Evolutionary conservation across 2,113 vertebrate genomes (phyloP).

Genomic region (Gobius niger): DNA sequence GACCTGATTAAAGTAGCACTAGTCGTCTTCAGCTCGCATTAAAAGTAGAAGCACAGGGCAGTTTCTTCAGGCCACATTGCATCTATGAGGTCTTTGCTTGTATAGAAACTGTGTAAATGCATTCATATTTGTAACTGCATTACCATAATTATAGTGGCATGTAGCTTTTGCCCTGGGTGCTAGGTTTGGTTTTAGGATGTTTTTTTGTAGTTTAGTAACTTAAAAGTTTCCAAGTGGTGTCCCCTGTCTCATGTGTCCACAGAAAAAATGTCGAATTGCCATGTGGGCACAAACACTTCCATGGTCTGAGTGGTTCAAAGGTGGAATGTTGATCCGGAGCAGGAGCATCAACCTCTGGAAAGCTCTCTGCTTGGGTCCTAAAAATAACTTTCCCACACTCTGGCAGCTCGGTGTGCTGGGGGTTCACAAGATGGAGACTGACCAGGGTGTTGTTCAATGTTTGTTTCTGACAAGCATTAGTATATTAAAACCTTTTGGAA

Average conservation of each 20-base stretch:
- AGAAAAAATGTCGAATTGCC: slow-evolving; percentile 59
- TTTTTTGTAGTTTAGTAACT: slow-evolving; percentile 2
- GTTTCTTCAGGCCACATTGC: slow-evolving; percentile 57
- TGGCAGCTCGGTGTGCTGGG: slow-evolving; percentile 55
- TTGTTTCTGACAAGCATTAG: slow-evolving; percentile 1
- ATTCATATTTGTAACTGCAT: slow-evolving; percentile 39
- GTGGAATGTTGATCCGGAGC: slow-evolving; percentile 80
- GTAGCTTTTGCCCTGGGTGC: slow-evolving; percentile 51
- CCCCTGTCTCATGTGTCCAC: slow-evolving; percentile 20
- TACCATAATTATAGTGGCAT: slow-evolving; percentile 74
- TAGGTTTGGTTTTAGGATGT: slow-evolving; percentile 50
- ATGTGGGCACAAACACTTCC: slow-evolving; percentile 63
- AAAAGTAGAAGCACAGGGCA: slow-evolving; percentile 47
- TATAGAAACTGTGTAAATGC: slow-evolving; percentile 58
- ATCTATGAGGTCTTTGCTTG: slow-evolving; percentile 56
- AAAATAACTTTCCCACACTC: slow-evolving; percentile 83
- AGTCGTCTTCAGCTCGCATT: slow-evolving; percentile 70
- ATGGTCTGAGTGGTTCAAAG: slow-evolving; percentile 71
- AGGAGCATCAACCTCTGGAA: slow-evolving; percentile 75
- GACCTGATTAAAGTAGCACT: slow-evolving; percentile 71
- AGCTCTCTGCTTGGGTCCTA: slow-evolving; percentile 74
- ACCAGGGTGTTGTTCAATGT: slow-evolving; percentile 20
- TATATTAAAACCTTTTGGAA: background rate
- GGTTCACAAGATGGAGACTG: slow-evolving; percentile 46
- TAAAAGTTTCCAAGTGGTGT: background rate